Evolutionary conservation across 2,113 vertebrate genomes (phyloP).

Genomic region (Lepisosteus oculatus): DNA sequence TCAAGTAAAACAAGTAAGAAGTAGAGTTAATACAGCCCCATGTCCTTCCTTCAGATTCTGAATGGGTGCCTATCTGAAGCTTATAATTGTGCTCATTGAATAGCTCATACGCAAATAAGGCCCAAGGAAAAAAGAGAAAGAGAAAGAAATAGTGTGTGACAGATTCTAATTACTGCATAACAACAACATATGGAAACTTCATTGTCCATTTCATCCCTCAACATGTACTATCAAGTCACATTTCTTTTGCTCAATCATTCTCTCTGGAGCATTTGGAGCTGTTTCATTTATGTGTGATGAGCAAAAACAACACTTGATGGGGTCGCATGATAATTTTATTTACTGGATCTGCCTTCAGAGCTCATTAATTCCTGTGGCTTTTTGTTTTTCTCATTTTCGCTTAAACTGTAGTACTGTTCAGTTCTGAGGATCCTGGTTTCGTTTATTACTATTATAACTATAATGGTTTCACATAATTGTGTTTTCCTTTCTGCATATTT

Average conservation of each 20-base stretch:
- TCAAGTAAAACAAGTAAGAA: too few relatives aligned
- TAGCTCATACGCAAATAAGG: slow-evolving; percentile 62
- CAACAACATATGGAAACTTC: slow-evolving; percentile 88
- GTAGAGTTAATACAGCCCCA: too few relatives aligned
- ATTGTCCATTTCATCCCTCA: slow-evolving; percentile 86
- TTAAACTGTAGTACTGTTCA: slow-evolving; percentile 19
- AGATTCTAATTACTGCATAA: slow-evolving; percentile 84
- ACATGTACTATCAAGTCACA: slow-evolving; percentile 73
- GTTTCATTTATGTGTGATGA: slow-evolving; percentile 41
- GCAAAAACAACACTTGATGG: slow-evolving; percentile 6
- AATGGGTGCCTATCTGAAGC: too few relatives aligned
- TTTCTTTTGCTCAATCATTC: slow-evolving; percentile 70
- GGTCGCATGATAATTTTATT: slow-evolving; percentile 41
- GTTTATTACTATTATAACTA: neutral
- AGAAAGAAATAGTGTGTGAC: slow-evolving; percentile 68
- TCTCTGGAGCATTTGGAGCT: slow-evolving; percentile 54
- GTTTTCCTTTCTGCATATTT: neutral
- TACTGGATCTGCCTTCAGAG: slow-evolving; percentile 37
- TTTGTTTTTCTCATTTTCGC: slow-evolving; percentile 14
- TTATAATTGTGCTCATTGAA: slow-evolving; percentile 37
- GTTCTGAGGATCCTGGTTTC: neutral
- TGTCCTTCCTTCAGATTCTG: too few relatives aligned
- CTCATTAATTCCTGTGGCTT: slow-evolving; percentile 44
- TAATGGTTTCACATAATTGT: neutral
- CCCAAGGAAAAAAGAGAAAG: slow-evolving; percentile 50